phyloP scores from a whole-genome alignment of 2,797 vertebrate genomes.

The Megaceryle alcyon region DNA sequence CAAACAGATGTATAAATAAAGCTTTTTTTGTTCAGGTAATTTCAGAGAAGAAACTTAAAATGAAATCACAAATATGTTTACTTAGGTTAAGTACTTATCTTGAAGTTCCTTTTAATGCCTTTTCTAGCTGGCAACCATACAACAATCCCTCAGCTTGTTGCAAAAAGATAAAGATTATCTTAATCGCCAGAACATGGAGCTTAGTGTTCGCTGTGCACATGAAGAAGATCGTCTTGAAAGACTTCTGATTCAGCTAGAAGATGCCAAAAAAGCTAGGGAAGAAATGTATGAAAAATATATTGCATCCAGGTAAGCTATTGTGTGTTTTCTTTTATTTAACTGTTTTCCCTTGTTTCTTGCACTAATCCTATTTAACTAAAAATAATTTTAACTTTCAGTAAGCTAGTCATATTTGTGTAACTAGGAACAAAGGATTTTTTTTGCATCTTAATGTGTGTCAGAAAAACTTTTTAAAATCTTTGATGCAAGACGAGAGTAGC shows the following conservation, averaged over 20 bases:
- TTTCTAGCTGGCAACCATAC: conserved; percentile 85
- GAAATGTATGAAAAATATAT: conserved; percentile 97
- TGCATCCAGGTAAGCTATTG: conserved; percentile 85
- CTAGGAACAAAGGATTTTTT: neutral
- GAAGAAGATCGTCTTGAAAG: conserved; percentile 93
- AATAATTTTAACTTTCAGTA: neutral
- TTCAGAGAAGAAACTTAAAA: neutral
- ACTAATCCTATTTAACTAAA: neutral
- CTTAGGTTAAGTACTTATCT: neutral
- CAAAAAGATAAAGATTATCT: conserved; percentile 98
- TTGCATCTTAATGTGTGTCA: neutral
- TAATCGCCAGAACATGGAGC: conserved; percentile 93
- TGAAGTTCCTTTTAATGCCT: conserved; percentile 21
- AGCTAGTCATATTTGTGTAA: neutral
- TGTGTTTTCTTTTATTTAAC: neutral
- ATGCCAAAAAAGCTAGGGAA: conserved; percentile 92
- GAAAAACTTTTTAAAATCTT: neutral
- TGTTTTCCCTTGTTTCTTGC: neutral
- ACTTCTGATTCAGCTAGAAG: conserved; percentile 91
- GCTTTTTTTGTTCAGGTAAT: neutral
- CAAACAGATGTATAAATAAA: neutral
- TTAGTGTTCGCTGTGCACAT: conserved; percentile 91
- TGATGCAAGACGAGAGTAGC: neutral
- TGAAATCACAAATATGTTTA: neutral
- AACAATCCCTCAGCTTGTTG: conserved; percentile 90